Conservation (phyloP, 1,140 invertebrate species). For the Hormaphis cornu region DNA sequence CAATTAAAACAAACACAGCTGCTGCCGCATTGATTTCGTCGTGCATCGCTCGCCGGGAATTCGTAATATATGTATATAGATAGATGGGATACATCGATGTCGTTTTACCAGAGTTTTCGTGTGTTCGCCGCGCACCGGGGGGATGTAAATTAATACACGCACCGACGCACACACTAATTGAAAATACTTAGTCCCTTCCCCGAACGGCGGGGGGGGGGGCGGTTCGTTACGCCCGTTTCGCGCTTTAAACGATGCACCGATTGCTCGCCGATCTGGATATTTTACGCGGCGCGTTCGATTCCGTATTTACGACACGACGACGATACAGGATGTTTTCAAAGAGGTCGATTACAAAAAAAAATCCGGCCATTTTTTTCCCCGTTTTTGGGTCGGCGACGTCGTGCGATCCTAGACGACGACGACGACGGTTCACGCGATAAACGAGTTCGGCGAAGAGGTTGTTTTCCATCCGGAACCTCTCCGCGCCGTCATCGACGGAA, state of each 20-base stretch:
- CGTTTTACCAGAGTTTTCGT: too few relatives aligned
- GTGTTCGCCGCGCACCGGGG: neutral
- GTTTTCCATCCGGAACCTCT: too few relatives aligned
- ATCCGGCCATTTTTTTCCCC: too few relatives aligned
- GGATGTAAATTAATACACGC: slow-evolving; percentile 32
- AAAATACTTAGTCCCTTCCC: slow-evolving; percentile 32
- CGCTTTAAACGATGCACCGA: slow-evolving; percentile 27
- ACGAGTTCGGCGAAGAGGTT: too few relatives aligned
- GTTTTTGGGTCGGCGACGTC: too few relatives aligned
- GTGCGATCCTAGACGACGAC: too few relatives aligned
- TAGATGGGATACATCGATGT: too few relatives aligned
- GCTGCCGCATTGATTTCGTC: slow-evolving; percentile 6
- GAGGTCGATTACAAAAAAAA: too few relatives aligned
- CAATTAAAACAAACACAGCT: slow-evolving; percentile 23
- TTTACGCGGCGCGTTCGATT: neutral
- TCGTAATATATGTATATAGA: neutral
- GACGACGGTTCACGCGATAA: too few relatives aligned
- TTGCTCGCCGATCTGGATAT: neutral
- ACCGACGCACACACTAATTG: slow-evolving; percentile 29
- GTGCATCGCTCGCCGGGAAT: neutral
- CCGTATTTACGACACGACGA: neutral
- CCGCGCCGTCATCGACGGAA: too few relatives aligned
- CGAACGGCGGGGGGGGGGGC: too few relatives aligned
- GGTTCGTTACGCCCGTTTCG: slow-evolving; percentile 31
- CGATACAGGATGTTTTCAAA: too few relatives aligned